These are phyloP conservation scores for Bombycilla garrulus DNA, from an alignment of 2,113 vertebrate species.

Conservation along the genomic window DNA sequence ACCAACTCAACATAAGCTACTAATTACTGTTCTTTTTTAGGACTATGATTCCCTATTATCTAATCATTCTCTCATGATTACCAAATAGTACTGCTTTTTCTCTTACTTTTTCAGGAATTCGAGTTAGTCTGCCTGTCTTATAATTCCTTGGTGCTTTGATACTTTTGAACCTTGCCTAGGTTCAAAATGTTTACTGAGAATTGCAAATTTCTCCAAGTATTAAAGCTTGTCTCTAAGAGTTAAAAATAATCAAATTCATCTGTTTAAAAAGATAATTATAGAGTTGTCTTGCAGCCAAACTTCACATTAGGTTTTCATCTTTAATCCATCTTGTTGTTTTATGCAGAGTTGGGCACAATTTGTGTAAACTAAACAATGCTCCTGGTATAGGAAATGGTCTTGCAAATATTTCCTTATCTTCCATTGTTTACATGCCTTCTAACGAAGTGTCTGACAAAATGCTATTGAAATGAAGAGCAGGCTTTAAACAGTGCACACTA, in stretches of 20 bases:
- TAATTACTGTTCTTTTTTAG: neutral
- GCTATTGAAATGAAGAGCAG: neutral
- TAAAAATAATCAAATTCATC: neutral
- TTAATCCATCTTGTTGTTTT: neutral
- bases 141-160: neutral
- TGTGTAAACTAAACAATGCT: neutral
- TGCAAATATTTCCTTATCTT: neutral
- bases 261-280: neutral
- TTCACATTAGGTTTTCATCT: neutral
- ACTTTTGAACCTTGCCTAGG: neutral
- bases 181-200: neutral
- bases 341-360: neutral
- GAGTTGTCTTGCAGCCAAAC: neutral
- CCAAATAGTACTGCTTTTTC: neutral
- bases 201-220: neutral
- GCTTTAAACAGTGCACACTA: neutral
- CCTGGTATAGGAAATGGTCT: neutral
- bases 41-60: neutral
- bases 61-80: neutral
- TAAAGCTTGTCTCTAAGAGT: neutral
- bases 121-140: neutral
- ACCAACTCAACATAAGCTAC: neutral
- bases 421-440: neutral
- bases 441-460: neutral
- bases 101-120: neutral